Conservation (phyloP, 1,140 invertebrate genomes). For the Bombus cullumanus region DNA sequence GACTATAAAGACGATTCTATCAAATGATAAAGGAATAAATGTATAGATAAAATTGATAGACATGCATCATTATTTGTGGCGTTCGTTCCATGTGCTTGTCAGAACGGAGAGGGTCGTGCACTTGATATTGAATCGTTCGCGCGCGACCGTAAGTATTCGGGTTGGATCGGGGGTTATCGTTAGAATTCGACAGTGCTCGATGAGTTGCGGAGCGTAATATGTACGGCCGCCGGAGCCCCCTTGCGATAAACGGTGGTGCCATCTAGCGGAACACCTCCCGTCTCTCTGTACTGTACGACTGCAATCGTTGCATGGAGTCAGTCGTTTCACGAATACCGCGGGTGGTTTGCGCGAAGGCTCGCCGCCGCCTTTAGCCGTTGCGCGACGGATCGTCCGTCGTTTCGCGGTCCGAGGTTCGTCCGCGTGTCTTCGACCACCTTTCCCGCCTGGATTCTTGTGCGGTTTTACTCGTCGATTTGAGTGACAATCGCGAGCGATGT, state of each 20-base stretch:
- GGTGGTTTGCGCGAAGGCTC: conserved; percentile 69
- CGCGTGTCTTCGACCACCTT: conserved; percentile 59
- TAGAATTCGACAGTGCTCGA: conserved; percentile 39
- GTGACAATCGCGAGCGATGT: conserved; percentile 79
- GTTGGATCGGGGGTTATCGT: conserved; percentile 42
- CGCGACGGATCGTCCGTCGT: conserved; percentile 56
- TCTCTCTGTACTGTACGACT: conserved; percentile 68
- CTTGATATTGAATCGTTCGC: conserved; percentile 76
- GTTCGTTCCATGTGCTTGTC: conserved; percentile 38
- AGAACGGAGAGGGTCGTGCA: conserved; percentile 67
- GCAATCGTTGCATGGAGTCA: conserved; percentile 79
- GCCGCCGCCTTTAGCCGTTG: conserved; percentile 55
- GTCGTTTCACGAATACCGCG: conserved; percentile 80
- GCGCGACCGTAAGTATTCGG: conserved; percentile 29
- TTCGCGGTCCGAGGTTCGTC: conserved; percentile 52
- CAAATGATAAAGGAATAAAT: conserved; percentile 7
- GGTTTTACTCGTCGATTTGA: conserved; percentile 62
- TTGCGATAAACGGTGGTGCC: conserved; percentile 60
- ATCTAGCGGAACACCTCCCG: conserved; percentile 65
- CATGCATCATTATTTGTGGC: conserved; percentile 2
- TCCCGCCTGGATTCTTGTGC: conserved; percentile 41
- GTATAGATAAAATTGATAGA: conserved; percentile 15
- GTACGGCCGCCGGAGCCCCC: conserved; percentile 71
- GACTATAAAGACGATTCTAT: not conserved
- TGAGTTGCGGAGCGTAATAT: conserved; percentile 50